A percentile compares a stretch with the other conserved stretches of the same genome.
Evolutionary conservation across 2,888 invertebrate species (phyloP).

Genomic region (Gasteruption jaculator): DNA sequence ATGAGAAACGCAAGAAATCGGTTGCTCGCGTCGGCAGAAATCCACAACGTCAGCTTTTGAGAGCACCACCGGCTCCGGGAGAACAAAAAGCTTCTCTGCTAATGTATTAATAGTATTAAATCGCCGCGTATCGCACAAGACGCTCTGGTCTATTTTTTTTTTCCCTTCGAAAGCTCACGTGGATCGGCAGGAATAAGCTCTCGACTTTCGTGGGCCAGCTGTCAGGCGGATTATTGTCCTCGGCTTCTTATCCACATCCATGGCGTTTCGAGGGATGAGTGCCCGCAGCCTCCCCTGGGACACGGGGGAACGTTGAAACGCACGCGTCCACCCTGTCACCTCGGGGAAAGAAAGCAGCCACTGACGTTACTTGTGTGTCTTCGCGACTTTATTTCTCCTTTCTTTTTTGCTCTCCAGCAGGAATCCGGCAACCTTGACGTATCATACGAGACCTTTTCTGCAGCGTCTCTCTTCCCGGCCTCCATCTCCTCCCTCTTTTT

Average conservation of each 20-base stretch:
- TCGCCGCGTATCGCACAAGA: not conserved
- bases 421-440: too few species aligned
- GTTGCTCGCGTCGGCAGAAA: not conserved
- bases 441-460: too few species aligned
- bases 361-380: conserved; percentile 13
- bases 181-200: conserved; percentile 40
- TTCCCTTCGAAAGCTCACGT: conserved; percentile 17
- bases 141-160: conserved; percentile 6
- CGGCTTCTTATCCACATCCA: conserved; percentile 45
- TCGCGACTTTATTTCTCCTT: conserved; percentile 21
- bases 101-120: too few species aligned
- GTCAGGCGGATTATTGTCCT: conserved; percentile 52
- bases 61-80: not conserved
- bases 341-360: conserved; percentile 25
- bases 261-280: conserved; percentile 28
- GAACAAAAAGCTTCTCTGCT: conserved; percentile 4
- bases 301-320: conserved; percentile 31
- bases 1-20: too few species aligned
- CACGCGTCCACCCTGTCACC: conserved; percentile 35
- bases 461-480: conserved; percentile 14
- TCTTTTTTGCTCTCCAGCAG: conserved; percentile 16
- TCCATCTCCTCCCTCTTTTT: conserved; percentile 13
- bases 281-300: conserved; percentile 32
- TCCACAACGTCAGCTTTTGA: not conserved
- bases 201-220: conserved; percentile 41